Base-by-base conservation (phyloP, 1,140 invertebrate species). In the Euborellia annulipes region DNA sequence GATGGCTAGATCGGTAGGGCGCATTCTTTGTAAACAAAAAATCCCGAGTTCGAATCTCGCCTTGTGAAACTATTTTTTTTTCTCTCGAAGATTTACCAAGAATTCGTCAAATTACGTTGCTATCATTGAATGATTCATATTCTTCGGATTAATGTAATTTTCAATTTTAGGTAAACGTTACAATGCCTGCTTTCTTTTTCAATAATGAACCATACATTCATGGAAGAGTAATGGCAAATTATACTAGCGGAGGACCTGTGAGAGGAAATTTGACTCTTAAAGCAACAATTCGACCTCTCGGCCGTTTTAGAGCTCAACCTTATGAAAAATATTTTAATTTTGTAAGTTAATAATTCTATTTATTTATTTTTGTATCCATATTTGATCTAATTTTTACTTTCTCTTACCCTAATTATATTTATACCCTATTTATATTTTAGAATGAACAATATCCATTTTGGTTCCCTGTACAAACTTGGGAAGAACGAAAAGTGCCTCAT, bases 101-200 rank as follows among this genome's bases (percentile, higher is more conserved):
- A n/a, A n/a, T n/a, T n/a, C n/a, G n/a, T n/a, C n/a, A n/a, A n/a
- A n/a, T n/a, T n/a, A n/a, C n/a, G n/a, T n/a, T n/a, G n/a, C n/a
- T n/a, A n/a, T n/a, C n/a, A n/a, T n/a, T n/a, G n/a, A n/a, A n/a
- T n/a, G n/a, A n/a, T n/a, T n/a, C n/a, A n/a, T n/a, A n/a, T n/a
- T n/a, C n/a, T n/a, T n/a, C n/a, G n/a, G n/a, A n/a, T 27, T 27
- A 27, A 6, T 27, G 11, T 27, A 27, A 27, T 27, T 27, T 6
- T 27, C 23, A 6, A n/a, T 27, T 27, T 56, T 65, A 80, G 70
- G 90, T 96, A 0, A 96, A 96, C 63, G 88, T 97, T 0, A 94
- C 88, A 0, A 90, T 93, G 78, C 85, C 89, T 0, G 82, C 88
- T 1, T 94, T 92, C 58, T 85, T 95, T 60, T 82, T 92, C 57